Percentiles rank a stretch among this genome's conserved stretches.
These are phyloP conservation scores for Lymantria dispar DNA, from an alignment of 2,888 invertebrate species.

Conservation along the genomic window DNA sequence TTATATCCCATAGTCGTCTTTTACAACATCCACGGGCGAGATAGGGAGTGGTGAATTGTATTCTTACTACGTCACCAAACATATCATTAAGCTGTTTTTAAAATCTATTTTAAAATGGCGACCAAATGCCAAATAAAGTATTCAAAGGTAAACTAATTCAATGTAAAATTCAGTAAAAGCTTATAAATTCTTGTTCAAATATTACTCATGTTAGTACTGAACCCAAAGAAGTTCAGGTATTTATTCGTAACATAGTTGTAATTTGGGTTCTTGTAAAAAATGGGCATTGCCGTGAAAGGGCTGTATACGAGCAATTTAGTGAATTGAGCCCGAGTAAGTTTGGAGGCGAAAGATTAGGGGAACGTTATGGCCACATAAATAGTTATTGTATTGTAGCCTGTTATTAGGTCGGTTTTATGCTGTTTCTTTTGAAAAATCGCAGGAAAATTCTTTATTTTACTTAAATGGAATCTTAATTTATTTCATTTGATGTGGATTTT, in stretches of 20 bases:
- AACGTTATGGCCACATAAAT: constrained; percentile 5
- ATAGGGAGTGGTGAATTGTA: no score
- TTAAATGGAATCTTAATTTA: not conserved
- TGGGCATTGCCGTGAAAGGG: constrained; percentile 2
- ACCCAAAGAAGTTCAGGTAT: not conserved
- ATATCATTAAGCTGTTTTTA: no score
- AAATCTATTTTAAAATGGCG: no score
- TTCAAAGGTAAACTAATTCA: no score
- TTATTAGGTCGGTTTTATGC: not conserved
- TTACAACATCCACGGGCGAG: no score
- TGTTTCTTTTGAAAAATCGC: not conserved
- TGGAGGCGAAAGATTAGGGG: constrained; percentile 5
- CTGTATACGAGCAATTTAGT: constrained; percentile 4
- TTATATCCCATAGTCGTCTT: no score
- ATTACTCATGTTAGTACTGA: not conserved
- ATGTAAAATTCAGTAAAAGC: not conserved
- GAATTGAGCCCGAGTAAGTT: constrained; percentile 6
- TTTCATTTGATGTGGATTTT: no score
- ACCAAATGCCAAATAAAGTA: no score
- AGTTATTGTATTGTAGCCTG: constrained; percentile 6
- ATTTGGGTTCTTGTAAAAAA: constrained; percentile 4
- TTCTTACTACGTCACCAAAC: no score
- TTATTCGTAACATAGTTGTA: not conserved
- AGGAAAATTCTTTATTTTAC: not conserved
- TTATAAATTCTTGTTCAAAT: no score